Conservation (phyloP, 2,797 vertebrate species). For the Hemibagrus guttatus region DNA sequence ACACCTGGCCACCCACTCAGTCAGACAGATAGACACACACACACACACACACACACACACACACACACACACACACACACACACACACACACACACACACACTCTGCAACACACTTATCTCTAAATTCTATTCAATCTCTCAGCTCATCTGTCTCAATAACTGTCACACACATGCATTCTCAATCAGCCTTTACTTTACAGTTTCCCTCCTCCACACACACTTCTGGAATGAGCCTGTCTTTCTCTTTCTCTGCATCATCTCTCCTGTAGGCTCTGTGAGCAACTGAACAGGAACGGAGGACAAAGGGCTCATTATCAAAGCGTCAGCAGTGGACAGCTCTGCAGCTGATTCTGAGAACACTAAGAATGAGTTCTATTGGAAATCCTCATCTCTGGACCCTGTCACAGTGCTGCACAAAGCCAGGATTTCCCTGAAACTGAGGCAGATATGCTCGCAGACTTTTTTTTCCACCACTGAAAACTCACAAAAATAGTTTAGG, state of each 20-base stretch:
- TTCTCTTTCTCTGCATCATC: slow-evolving; percentile 41
- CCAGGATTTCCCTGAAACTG: slow-evolving; percentile 14
- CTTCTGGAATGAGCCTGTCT: slow-evolving; percentile 38
- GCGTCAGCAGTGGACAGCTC: slow-evolving; percentile 38
- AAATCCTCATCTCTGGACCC: slow-evolving; percentile 28
- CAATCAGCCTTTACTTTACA: slow-evolving; percentile 40
- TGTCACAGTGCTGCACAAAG: slow-evolving; percentile 25
- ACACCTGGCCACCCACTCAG: slow-evolving; percentile 3
- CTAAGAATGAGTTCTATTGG: slow-evolving; percentile 34
- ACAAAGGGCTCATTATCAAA: slow-evolving; percentile 53
- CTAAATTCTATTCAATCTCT: slow-evolving; percentile 44
- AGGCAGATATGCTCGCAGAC: not conserved
- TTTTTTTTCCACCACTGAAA: not conserved
- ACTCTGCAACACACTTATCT: slow-evolving; percentile 21
- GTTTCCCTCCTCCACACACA: slow-evolving; percentile 37
- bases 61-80: slow-evolving; percentile 1
- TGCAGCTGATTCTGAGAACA: slow-evolving; percentile 32
- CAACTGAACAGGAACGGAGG: slow-evolving; percentile 38
- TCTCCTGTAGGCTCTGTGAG: slow-evolving; percentile 31
- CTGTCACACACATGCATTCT: slow-evolving; percentile 35
- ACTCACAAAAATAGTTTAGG: not conserved
- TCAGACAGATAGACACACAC: slow-evolving; percentile 26
- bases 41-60: slow-evolving; percentile 29
- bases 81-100: slow-evolving; percentile 26
- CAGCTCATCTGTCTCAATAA: slow-evolving; percentile 47